phyloP scores from a whole-genome alignment of 1,140 invertebrate genomes.

The Drosophila triauraria region DNA sequence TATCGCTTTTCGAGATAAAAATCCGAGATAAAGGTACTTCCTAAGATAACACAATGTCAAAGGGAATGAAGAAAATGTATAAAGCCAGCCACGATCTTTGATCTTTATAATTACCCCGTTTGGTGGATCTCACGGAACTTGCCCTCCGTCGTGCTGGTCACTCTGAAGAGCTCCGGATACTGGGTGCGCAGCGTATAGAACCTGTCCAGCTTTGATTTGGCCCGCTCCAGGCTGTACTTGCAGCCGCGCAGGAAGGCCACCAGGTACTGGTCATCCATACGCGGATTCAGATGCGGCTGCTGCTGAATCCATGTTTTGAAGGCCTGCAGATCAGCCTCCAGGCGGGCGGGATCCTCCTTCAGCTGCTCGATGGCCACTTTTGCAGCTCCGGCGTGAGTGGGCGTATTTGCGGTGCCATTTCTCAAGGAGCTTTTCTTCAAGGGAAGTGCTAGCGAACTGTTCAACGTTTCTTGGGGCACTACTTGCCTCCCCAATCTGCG shows the following conservation, averaged over 20 bases:
- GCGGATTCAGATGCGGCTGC: constrained; percentile 87
- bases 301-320: constrained; percentile 88
- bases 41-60: neutral
- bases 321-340: constrained; percentile 86
- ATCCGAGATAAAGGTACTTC: neutral
- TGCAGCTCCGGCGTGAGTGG: constrained; percentile 81
- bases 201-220: constrained; percentile 88
- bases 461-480: constrained; percentile 50
- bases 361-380: constrained; percentile 86
- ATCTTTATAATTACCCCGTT: constrained; percentile 84
- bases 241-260: constrained; percentile 88
- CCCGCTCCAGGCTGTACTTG: constrained; percentile 89
- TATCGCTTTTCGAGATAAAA: constrained; percentile 7
- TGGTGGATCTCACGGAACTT: constrained; percentile 85
- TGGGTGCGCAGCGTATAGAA: constrained; percentile 87
- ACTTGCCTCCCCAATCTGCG: constrained; percentile 18
- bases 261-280: constrained; percentile 87
- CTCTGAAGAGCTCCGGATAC: constrained; percentile 86
- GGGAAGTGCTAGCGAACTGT: constrained; percentile 20
- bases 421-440: constrained; percentile 1
- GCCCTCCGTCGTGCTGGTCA: constrained; percentile 72
- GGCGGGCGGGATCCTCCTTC: constrained; percentile 87
- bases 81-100: neutral
- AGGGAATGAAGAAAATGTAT: neutral
- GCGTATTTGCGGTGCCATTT: constrained; percentile 77